Evolutionary conservation across 2,113 vertebrate species (phyloP).

Genomic region (Odontesthes bonariensis): DNA sequence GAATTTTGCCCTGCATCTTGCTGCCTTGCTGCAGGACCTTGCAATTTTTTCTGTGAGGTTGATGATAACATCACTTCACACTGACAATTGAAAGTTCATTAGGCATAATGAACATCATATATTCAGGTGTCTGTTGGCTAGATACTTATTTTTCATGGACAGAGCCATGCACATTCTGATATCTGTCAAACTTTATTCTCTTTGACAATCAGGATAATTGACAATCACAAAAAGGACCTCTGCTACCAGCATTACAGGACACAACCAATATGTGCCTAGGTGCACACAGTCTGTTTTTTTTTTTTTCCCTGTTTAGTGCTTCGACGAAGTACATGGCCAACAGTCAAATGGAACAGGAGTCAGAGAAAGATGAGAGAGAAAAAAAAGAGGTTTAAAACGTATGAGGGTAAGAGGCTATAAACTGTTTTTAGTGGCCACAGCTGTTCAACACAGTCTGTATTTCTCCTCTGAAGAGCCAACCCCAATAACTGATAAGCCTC

Average conservation of each 20-base stretch:
- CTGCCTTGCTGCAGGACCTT: no score
- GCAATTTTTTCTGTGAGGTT: no score
- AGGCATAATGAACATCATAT: no score
- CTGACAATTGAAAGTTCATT: no score
- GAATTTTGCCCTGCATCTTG: no score
- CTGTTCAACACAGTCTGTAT: constrained; percentile 29
- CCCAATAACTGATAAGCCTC: constrained; percentile 58
- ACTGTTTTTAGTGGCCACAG: constrained; percentile 50
- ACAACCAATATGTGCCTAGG: background rate
- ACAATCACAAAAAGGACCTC: background rate
- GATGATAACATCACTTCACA: no score
- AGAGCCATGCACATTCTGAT: background rate
- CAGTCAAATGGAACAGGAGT: background rate
- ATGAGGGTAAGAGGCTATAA: constrained; percentile 43
- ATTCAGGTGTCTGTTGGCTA: no score
- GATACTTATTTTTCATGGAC: no score
- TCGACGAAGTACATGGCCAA: background rate
- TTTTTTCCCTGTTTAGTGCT: background rate
- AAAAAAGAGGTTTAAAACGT: constrained; percentile 46
- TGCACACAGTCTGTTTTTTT: background rate
- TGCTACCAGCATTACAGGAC: background rate
- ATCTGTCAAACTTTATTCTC: constrained; percentile 9
- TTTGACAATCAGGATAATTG: constrained; percentile 1
- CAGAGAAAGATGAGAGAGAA: constrained; percentile 5
- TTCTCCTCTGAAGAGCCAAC: constrained; percentile 45